Evolutionary conservation across 2,113 vertebrate species (phyloP).

Genomic region (Ceyx melanurus): DNA sequence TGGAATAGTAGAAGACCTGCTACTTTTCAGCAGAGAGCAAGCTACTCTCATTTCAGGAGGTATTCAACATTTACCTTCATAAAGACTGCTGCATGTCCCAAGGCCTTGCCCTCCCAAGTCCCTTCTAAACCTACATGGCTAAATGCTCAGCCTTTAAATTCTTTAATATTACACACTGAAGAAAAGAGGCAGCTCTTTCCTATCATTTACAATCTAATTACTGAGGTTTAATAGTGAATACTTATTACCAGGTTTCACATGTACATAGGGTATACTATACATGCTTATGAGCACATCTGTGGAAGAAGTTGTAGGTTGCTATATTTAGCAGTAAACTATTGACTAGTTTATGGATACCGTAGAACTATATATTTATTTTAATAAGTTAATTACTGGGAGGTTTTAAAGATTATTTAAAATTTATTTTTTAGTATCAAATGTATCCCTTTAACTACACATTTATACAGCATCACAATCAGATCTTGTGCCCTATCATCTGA

Average conservation of each 20-base stretch:
- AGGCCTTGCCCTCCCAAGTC: background rate
- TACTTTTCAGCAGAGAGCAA: background rate
- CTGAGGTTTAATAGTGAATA: background rate
- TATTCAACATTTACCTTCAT: background rate
- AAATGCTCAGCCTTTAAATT: background rate
- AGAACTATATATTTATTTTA: background rate
- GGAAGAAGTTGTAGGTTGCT: background rate
- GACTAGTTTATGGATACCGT: background rate
- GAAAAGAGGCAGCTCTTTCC: background rate
- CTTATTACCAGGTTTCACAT: background rate
- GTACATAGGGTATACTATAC: background rate
- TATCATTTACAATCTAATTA: background rate
- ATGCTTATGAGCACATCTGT: background rate
- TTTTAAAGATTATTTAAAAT: background rate
- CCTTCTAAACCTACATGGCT: background rate
- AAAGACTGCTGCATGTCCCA: background rate
- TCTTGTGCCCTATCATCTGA: background rate
- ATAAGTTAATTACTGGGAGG: background rate
- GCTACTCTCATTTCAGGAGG: background rate
- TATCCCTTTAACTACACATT: background rate
- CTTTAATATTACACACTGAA: background rate
- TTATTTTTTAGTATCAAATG: background rate
- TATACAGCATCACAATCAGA: background rate
- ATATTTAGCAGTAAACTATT: background rate
- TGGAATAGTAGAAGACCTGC: background rate